Evolutionary conservation across 2,113 vertebrate genomes (phyloP), one percentile per base, ranked within the genome.

Genomic region (Oreochromis niloticus): DNA sequence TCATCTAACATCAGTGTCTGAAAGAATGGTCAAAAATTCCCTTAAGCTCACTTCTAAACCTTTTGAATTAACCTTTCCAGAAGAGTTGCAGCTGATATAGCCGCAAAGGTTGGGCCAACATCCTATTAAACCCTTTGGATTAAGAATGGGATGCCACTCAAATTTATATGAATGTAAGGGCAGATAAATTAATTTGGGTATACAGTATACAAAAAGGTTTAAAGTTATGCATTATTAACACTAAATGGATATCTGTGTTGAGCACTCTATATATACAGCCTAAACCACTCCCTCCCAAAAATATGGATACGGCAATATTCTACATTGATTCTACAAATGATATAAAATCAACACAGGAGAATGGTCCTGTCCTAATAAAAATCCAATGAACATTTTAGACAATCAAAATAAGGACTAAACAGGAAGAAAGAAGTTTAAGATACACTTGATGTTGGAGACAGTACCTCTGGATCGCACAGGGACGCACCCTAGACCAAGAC

Each of bases 391-490:
- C 22, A 86, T 4, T 7, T 30, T 34, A 27, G 19, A 86, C 30
- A 81, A 57, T 52, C 46, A 78, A 78, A 66, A 85, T 27, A 86
- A 2, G 19, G 46, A 30, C 13, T 48, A 6, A 71, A 66, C 39
- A 34, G 17, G 36, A 41, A 36, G 34, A 34, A 27, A 59, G 9
- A 24, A 6, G n/a, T 41, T 59, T 9, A 80, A 59, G 16, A 43
- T n/a, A 22, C 43, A 89, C 7, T 36, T 81, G 80, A 83, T 87
- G 46, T 79, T 27, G 6, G 9, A 73, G 22, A 86, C 46, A 11
- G 54, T 95, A 94, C 95, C 94, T 95, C 93, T 93, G n/a, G 93
- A 92, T 81, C 13, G 86, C 41, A 85, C 87, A 24, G 93, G 89
- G 79, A 81, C 34, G 10, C 94, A 93, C 82, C 92, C 89, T 5